Percentiles rank a stretch among this genome's conserved stretches.
Evolutionary conservation across 2,888 invertebrate genomes (phyloP).

Genomic region (Apeira syringaria): DNA sequence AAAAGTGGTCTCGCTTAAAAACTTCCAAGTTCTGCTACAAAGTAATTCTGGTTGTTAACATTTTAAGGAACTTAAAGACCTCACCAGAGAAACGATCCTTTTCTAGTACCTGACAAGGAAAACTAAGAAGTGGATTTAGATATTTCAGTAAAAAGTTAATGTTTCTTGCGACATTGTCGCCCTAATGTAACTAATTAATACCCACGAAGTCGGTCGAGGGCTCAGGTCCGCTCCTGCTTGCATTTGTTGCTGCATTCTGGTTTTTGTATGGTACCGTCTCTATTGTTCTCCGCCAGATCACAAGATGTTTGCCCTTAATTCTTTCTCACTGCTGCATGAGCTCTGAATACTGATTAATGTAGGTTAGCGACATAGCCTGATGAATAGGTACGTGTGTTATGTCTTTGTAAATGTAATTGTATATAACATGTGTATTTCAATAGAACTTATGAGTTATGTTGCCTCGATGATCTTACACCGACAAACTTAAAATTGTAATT

Average conservation of each 20-base stretch:
- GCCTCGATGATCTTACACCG: too few relatives aligned
- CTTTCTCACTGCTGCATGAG: slow-evolving; percentile 75
- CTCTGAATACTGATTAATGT: slow-evolving; percentile 69
- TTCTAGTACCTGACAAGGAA: slow-evolving; percentile 11
- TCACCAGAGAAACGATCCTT: too few relatives aligned
- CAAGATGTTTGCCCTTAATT: slow-evolving; percentile 76
- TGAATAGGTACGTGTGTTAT: slow-evolving; percentile 15
- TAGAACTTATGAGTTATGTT: not conserved
- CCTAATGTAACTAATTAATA: slow-evolving; percentile 77
- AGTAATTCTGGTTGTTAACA: too few relatives aligned
- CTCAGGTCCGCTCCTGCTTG: slow-evolving; percentile 55
- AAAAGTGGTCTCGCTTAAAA: slow-evolving; percentile 20
- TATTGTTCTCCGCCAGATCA: slow-evolving; percentile 77
- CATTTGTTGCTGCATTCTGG: slow-evolving; percentile 60
- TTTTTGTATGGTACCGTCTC: slow-evolving; percentile 68
- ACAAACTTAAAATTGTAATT: too few relatives aligned
- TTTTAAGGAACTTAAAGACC: too few relatives aligned
- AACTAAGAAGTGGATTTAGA: slow-evolving; percentile 4
- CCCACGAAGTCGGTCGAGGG: slow-evolving; percentile 48
- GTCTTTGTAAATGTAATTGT: slow-evolving; percentile 1
- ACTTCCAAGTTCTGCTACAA: slow-evolving; percentile 2
- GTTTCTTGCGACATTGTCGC: slow-evolving; percentile 57
- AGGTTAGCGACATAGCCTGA: slow-evolving; percentile 34
- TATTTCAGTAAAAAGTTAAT: slow-evolving; percentile 31
- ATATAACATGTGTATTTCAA: slow-evolving; percentile 9